These are phyloP conservation scores for Montipora cactus DNA, from an alignment of 64 coral and sea anemone genomes.

Conservation along the genomic window DNA sequence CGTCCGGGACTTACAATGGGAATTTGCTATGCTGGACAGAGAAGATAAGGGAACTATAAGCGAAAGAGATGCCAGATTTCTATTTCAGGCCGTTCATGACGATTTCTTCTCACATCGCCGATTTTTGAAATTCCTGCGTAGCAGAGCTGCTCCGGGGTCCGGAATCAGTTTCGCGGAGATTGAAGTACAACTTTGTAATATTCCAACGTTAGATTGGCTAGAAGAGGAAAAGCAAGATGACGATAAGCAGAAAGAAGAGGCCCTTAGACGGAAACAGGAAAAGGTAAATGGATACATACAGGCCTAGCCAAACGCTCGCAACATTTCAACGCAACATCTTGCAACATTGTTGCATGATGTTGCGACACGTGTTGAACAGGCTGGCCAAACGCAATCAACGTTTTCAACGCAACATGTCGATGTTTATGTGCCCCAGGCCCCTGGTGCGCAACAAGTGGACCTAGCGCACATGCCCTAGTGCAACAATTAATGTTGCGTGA, in stretches of 20 bases:
- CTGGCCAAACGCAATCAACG: too few species aligned
- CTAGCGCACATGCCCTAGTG: too few species aligned
- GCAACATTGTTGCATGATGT: too few species aligned
- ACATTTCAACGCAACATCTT: too few species aligned
- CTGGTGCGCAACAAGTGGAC: too few species aligned
- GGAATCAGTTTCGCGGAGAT: slow-evolving; percentile 98
- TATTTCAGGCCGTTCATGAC: slow-evolving; percentile 97
- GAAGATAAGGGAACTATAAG: slow-evolving; percentile 89
- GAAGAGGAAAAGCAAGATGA: slow-evolving; percentile 94
- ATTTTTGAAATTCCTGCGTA: slow-evolving; percentile 91
- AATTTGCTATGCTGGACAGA: slow-evolving; percentile 97
- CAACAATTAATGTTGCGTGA: too few species aligned
- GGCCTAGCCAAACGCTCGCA: too few species aligned
- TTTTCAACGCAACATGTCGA: too few species aligned
- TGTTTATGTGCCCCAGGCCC: too few species aligned
- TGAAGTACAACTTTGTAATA: slow-evolving; percentile 95
- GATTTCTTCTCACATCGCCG: slow-evolving; percentile 94
- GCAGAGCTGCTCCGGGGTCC: slow-evolving; percentile 86
- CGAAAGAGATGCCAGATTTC: slow-evolving; percentile 91
- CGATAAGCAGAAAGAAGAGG: slow-evolving; percentile 83
- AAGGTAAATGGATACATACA: slow-evolving; percentile 2
- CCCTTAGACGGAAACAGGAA: slow-evolving; percentile 62
- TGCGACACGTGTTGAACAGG: too few species aligned
- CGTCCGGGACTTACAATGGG: slow-evolving; percentile 93
- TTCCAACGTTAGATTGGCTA: slow-evolving; percentile 92